Evolutionary conservation across 2,797 vertebrate genomes (phyloP), one percentile per base, ranked within the genome.

Genomic region (Etheostoma nigrum): DNA sequence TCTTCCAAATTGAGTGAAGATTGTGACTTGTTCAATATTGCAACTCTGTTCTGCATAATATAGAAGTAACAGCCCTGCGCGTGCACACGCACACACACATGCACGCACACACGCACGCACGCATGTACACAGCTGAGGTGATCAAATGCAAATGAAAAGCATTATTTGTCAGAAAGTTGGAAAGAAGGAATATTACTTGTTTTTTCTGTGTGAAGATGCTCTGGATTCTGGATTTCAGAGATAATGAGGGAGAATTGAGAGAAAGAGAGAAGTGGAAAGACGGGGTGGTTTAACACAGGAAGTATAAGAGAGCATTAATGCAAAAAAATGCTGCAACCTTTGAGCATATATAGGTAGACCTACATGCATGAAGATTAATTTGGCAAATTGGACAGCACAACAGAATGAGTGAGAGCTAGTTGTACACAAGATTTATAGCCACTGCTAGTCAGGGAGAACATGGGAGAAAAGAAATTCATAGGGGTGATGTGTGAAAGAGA

Each of bases 81-180:
- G 11, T 11, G 11, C 42, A 42, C 40, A 42, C 40, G 12, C 40
- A 42, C 40, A 73, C 27, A 54, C 2, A 42, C 6, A 33, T 2
- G 63, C 51, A 42, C 44, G 67, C 42, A 44, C 42, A 44, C 42
- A 44, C 42, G 12, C 36, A 40, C 36, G 8, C 36, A 42, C 40
- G 10, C 40, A 42, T 11, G 21, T 2, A 67, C 51, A 42, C 48
- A 67, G 55, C 53, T 66, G 62, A 76, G 42, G 68, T 59, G 47
- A 88, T 87, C 57, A 86, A 81, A 87, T 2, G 0, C 18, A 47
- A 40, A 51, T 74, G 6, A 85, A 67, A 70, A 45, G 21, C 10
- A 25, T 65, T 11, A 67, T 81, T 75, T 63, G 69, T 86, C 67
- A 80, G 36, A 65, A 2, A 58, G 47, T 25, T 15, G 14, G n/a